Percentiles rank a stretch among this genome's conserved stretches.
These are phyloP conservation scores for Lates japonicus DNA, from an alignment of 2,797 vertebrate species.

Conservation along the genomic window DNA sequence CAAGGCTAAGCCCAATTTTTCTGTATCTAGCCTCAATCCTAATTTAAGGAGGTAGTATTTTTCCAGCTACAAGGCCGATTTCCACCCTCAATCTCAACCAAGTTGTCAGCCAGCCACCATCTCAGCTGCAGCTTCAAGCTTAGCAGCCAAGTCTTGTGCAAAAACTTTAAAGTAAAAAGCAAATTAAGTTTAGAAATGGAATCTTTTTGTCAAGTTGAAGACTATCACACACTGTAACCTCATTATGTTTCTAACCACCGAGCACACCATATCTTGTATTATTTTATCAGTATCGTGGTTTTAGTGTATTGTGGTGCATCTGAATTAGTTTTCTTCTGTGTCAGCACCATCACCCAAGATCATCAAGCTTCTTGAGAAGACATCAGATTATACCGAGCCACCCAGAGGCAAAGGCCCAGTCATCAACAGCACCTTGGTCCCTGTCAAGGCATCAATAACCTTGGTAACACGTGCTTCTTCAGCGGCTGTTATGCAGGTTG, in stretches of 20 bases:
- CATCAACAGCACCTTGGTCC: slow-evolving; percentile 85
- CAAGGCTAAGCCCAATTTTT: slow-evolving; percentile 49
- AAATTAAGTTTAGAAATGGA: background rate
- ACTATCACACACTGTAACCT: background rate
- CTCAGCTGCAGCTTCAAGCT: slow-evolving; percentile 7
- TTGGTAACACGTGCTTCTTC: slow-evolving; percentile 99
- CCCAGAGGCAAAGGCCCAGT: slow-evolving; percentile 86
- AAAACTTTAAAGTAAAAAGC: slow-evolving; percentile 4
- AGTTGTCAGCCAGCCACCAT: slow-evolving; percentile 19
- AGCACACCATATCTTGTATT: background rate
- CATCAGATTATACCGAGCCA: slow-evolving; percentile 86
- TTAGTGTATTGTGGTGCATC: background rate
- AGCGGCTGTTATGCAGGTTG: slow-evolving; percentile 99
- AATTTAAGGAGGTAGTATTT: slow-evolving; percentile 20
- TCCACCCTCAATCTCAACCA: slow-evolving; percentile 2
- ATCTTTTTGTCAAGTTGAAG: background rate
- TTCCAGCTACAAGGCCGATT: slow-evolving; percentile 8
- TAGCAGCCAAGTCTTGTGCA: slow-evolving; percentile 10
- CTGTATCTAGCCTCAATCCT: slow-evolving; percentile 8
- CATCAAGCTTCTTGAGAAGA: slow-evolving; percentile 91
- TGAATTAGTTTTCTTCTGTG: slow-evolving; percentile 42
- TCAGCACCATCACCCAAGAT: slow-evolving; percentile 91
- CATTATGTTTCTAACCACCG: background rate
- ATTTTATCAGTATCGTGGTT: background rate
- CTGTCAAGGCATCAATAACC: slow-evolving; percentile 96